Evolutionary conservation across 2,888 invertebrate genomes (phyloP).

Genomic region (Xylocampa areola): DNA sequence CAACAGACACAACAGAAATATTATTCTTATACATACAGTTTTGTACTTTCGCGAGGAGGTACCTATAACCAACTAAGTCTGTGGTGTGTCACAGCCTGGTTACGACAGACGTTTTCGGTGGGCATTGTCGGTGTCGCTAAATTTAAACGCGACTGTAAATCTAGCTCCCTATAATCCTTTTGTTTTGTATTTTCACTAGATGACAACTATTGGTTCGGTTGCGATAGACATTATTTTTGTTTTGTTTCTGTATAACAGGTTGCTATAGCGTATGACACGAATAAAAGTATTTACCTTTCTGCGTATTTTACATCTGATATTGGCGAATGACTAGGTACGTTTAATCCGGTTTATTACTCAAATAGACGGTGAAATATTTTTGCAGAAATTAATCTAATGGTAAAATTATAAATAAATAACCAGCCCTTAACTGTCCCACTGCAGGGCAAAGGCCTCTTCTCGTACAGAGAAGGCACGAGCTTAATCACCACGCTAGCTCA

Average conservation of each 20-base stretch:
- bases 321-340: neutral
- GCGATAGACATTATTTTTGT: constrained; percentile 23
- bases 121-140: constrained; percentile 49
- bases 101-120: constrained; percentile 57
- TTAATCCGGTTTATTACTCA: too few species aligned
- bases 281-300: neutral
- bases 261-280: neutral
- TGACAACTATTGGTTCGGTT: constrained; percentile 35
- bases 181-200: constrained; percentile 50
- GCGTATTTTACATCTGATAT: neutral
- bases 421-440: too few species aligned
- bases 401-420: too few species aligned
- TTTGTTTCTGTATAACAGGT: constrained; percentile 12
- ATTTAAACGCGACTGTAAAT: constrained; percentile 45
- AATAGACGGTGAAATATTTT: too few species aligned
- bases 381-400: too few species aligned
- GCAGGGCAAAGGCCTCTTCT: too few species aligned
- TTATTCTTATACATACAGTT: too few species aligned
- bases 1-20: too few species aligned
- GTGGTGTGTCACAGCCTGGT: constrained; percentile 27
- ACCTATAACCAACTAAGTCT: constrained; percentile 19
- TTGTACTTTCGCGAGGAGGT: too few species aligned
- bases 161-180: constrained; percentile 51
- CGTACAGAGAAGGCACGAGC: too few species aligned
- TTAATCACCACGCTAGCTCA: too few species aligned